Evolutionary conservation across 2,797 vertebrate species (phyloP).

Genomic region (Tokudaia tokunoshimensis): DNA sequence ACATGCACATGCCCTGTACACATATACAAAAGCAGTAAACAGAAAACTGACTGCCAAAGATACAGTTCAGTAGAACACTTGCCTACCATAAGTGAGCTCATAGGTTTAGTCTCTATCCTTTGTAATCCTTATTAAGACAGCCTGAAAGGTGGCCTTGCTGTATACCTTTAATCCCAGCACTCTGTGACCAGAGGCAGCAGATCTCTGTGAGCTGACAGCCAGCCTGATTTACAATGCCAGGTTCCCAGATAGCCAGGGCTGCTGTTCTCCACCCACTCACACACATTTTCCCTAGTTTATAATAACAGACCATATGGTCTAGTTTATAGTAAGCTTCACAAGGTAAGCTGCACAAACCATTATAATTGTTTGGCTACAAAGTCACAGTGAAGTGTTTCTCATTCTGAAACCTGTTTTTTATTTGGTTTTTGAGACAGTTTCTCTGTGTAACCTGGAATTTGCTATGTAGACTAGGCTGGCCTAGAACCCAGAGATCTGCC

Average conservation of each 20-base stretch:
- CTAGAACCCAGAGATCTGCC: background rate
- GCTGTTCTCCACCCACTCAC: background rate
- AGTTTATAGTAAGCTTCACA: slow-evolving; percentile 13
- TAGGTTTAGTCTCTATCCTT: background rate
- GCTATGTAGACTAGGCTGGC: background rate
- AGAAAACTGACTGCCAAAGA: background rate
- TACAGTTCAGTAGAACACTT: background rate
- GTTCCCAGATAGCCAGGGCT: background rate
- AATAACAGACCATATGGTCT: background rate
- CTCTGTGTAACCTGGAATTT: background rate
- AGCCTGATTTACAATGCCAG: background rate
- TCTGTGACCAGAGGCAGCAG: background rate
- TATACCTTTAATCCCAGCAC: background rate
- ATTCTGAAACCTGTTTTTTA: slow-evolving; percentile 11
- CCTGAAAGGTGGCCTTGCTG: background rate
- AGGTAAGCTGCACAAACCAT: background rate
- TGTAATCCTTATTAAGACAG: background rate
- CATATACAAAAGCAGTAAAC: background rate
- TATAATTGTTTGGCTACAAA: background rate
- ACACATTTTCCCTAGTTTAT: background rate
- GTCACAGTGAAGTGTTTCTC: slow-evolving; percentile 30
- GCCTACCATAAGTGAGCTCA: background rate
- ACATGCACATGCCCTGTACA: too few relatives aligned
- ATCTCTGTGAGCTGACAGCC: background rate
- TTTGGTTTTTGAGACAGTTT: background rate